Percentiles rank a stretch among this genome's conserved stretches.
phyloP scores from a whole-genome alignment of 2,888 invertebrate species.

The Callinectes sapidus region DNA sequence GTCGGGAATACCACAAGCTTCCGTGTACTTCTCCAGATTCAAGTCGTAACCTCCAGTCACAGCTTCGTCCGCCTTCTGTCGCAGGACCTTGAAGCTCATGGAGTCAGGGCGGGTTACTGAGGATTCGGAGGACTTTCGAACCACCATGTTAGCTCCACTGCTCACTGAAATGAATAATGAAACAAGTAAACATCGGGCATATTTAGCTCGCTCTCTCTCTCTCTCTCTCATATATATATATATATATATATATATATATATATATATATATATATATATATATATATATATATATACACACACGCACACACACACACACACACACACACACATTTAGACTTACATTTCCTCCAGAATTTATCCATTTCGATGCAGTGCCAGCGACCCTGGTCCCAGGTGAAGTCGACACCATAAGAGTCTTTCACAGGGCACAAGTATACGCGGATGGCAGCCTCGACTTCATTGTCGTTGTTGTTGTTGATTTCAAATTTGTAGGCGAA shows the following conservation, averaged over 20 bases:
- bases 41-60: constrained; percentile 42
- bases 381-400: constrained; percentile 73
- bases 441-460: constrained; percentile 72
- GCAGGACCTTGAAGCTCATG: constrained; percentile 54
- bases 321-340: constrained; percentile 44
- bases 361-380: constrained; percentile 73
- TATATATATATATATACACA: no score
- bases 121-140: constrained; percentile 83
- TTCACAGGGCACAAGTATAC: constrained; percentile 74
- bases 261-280: no score
- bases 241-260: no score
- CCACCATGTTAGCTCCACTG: constrained; percentile 82
- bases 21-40: constrained; percentile 47
- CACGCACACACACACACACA: background rate
- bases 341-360: constrained; percentile 73
- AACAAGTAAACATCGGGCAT: background rate
- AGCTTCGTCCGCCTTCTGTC: constrained; percentile 51
- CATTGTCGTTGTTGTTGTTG: constrained; percentile 70
- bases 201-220: constrained; percentile 18
- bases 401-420: constrained; percentile 73
- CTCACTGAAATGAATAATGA: constrained; percentile 75
- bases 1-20: constrained; percentile 72
- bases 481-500: constrained; percentile 73
- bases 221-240: no score
- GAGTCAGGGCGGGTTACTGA: constrained; percentile 81